phyloP scores from a whole-genome alignment of 1,140 invertebrate genomes.

The fruit fly (Drosophila melanogaster) region DNA sequence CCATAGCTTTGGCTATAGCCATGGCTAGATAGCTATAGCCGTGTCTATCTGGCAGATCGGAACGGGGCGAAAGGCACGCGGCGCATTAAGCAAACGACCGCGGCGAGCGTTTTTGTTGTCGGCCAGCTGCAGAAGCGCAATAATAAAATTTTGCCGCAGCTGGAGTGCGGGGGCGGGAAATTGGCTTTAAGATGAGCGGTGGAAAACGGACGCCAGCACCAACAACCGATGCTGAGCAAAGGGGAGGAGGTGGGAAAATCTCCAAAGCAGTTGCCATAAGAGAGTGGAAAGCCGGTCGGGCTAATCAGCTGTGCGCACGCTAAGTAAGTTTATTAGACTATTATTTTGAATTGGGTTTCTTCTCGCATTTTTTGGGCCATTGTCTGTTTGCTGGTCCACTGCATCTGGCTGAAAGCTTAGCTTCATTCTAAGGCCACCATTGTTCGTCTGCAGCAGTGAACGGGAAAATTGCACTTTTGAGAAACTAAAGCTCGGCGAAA shows the following conservation, averaged over 20 bases:
- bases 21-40: slow-evolving; percentile 16
- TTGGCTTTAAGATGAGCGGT: slow-evolving; percentile 73
- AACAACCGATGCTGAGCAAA: background rate
- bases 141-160: slow-evolving; percentile 69
- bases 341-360: slow-evolving; percentile 74
- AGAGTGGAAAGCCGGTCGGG: slow-evolving; percentile 22
- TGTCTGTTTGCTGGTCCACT: slow-evolving; percentile 48
- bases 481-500: slow-evolving; percentile 1
- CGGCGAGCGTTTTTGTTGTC: slow-evolving; percentile 50
- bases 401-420: slow-evolving; percentile 32
- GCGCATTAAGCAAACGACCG: slow-evolving; percentile 79
- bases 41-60: slow-evolving; percentile 32
- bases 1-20: slow-evolving; percentile 11
- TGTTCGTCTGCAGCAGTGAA: slow-evolving; percentile 34
- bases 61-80: slow-evolving; percentile 44
- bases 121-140: slow-evolving; percentile 75
- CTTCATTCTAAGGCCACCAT: slow-evolving; percentile 20
- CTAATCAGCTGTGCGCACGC: slow-evolving; percentile 76
- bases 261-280: slow-evolving; percentile 8
- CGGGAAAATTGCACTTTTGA: slow-evolving; percentile 8
- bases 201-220: slow-evolving; percentile 15
- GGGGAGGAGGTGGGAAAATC: slow-evolving; percentile 6
- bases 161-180: slow-evolving; percentile 42
- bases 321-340: slow-evolving; percentile 81
- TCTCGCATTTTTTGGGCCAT: slow-evolving; percentile 26